phyloP scores from a whole-genome alignment of 2,797 vertebrate genomes.

The Chaetodon trifasciatus region DNA sequence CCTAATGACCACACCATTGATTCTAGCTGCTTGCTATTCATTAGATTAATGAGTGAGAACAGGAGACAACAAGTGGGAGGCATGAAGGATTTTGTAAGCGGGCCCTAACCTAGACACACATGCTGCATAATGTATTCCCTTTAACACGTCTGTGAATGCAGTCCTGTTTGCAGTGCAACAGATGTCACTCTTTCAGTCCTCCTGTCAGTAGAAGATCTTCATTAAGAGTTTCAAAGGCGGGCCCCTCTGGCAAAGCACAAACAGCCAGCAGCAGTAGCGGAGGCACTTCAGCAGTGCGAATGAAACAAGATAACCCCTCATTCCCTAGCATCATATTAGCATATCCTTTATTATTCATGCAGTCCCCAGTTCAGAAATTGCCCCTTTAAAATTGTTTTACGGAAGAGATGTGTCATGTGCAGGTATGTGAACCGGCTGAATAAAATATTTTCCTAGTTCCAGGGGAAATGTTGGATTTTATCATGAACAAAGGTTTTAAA shows the following conservation, averaged over 20 bases:
- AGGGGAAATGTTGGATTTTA: constrained; percentile 40
- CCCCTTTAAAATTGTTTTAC: constrained; percentile 75
- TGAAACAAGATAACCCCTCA: constrained; percentile 62
- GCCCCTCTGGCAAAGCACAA: constrained; percentile 74
- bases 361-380: constrained; percentile 61
- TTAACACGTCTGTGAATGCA: constrained; percentile 57
- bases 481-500: constrained; percentile 32
- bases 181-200: constrained; percentile 71
- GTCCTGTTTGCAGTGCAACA: constrained; percentile 60
- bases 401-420: constrained; percentile 47
- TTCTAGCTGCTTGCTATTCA: constrained; percentile 71
- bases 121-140: constrained; percentile 57
- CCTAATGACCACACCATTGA: constrained; percentile 68
- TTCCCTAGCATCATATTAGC: constrained; percentile 76
- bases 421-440: constrained; percentile 70
- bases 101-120: constrained; percentile 41
- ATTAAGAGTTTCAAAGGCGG: constrained; percentile 78
- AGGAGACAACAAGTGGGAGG: constrained; percentile 42
- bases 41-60: constrained; percentile 74
- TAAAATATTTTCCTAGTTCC: constrained; percentile 67
- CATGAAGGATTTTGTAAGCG: constrained; percentile 12
- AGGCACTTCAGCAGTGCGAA: constrained; percentile 53
- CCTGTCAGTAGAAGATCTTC: constrained; percentile 82
- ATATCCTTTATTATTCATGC: constrained; percentile 82
- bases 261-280: constrained; percentile 72